A percentile compares a stretch with the other conserved stretches of the same genome.
These are phyloP conservation scores for Microctenopoma steveboyesi DNA, from an alignment of 2,797 vertebrate species.

Conservation along the genomic window DNA sequence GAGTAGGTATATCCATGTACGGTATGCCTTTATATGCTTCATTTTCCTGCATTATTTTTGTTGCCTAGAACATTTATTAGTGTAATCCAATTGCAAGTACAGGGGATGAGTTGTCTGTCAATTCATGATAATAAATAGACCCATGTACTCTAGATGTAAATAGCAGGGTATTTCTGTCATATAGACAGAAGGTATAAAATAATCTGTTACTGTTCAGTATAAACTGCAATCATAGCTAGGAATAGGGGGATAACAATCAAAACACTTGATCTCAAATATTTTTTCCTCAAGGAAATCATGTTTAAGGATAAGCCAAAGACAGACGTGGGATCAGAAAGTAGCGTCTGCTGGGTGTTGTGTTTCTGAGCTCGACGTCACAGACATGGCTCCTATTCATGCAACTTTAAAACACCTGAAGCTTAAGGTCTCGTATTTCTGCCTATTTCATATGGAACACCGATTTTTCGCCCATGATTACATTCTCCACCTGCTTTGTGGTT, in stretches of 20 bases:
- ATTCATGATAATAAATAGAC: conserved; percentile 44
- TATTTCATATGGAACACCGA: conserved; percentile 57
- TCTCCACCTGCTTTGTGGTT: background rate
- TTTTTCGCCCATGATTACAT: background rate
- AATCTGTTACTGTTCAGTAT: background rate
- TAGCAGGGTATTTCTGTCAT: background rate
- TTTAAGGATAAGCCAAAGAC: conserved; percentile 43
- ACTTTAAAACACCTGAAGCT: conserved; percentile 58
- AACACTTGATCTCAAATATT: background rate
- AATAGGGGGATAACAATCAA: background rate
- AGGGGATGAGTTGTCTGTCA: conserved; percentile 31
- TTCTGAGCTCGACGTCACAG: conserved; percentile 50
- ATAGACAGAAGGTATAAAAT: background rate
- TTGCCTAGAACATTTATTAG: conserved; percentile 50
- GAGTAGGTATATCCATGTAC: conserved; percentile 31
- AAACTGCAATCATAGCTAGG: background rate
- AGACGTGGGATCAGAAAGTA: conserved; percentile 24
- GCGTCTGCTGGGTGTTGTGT: conserved; percentile 46
- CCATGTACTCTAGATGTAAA: conserved; percentile 34
- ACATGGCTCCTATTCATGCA: conserved; percentile 51
- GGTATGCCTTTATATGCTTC: conserved; percentile 23
- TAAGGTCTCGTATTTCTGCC: conserved; percentile 4
- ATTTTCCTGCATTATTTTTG: conserved; percentile 49
- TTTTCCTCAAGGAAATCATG: conserved; percentile 18
- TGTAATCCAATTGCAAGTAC: conserved; percentile 59